Base-by-base conservation (phyloP, 2,888 invertebrate genomes). In the Celastrina argiolus region DNA sequence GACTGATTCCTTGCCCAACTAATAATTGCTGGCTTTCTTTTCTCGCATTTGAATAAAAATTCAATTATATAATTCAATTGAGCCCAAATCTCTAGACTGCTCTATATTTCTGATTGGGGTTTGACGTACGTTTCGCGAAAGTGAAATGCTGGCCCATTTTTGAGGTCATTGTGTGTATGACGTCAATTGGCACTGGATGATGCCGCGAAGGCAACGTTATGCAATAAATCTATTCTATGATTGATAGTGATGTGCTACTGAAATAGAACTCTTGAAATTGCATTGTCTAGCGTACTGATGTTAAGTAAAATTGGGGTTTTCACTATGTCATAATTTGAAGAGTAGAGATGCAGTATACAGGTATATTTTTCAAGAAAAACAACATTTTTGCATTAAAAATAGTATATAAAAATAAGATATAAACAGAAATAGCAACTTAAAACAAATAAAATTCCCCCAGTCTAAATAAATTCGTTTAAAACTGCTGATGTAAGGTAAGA, bases 81-180 rank as follows among this genome's bases (percentile, higher is more conserved):
- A n/a, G 2, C 36, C 64, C 8, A 22, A 51, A 14, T 10, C 18
- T 58, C 4, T 58, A 39, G 65, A 18, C 41, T 59, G 64, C 36
- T 67, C 51, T 61, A 68, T 66, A 72, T 73, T 73, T 70, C 74
- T 73, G 59, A 77, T 78, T 74, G 75, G 76, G 75, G 80, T 74
- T 78, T 85, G 86, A 86, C 83, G 85, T 78, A 81, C 78, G 78
- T 74, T 75, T 72, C 72, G 74, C 79, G 76, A 84, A 86, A 84
- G 81, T 80, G 74, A 80, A 81, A 81, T 81, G 76, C 75, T 84
- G 88, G 82, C 88, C 89, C 83, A 87, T 85, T 86, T 88, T 82
- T 74, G 78, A 79, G 79, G 74, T 66, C 66, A 42, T 45, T 76
- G 74, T 78, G 76, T 75, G 69, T 69, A 71, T 89, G 89, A 90